Evolutionary conservation across 2,113 vertebrate genomes (phyloP).

Genomic region (Phrynosoma platyrhinos): DNA sequence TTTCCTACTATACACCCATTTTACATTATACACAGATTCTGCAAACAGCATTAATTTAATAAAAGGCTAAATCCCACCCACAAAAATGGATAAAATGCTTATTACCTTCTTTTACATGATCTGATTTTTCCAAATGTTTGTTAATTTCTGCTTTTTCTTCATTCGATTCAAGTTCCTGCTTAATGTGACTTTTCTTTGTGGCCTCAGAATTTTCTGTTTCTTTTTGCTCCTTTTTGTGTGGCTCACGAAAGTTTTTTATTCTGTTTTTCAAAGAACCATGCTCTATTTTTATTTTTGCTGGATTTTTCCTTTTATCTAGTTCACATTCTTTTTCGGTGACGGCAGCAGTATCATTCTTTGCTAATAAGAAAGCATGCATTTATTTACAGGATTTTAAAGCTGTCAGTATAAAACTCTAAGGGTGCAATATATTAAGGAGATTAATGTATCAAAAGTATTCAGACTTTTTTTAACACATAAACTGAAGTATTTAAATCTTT

Average conservation of each 20-base stretch:
- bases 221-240: conserved; percentile 66
- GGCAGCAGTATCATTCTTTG: conserved; percentile 65
- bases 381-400: conserved; percentile 1
- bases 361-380: conserved; percentile 56
- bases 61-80: background rate
- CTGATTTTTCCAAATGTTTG: conserved; percentile 37
- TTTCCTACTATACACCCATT: background rate
- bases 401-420: background rate
- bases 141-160: conserved; percentile 66
- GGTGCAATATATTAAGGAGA: background rate
- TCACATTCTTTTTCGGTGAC: conserved; percentile 72
- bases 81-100: background rate
- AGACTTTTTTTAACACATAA: background rate
- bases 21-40: too few relatives aligned
- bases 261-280: conserved; percentile 62
- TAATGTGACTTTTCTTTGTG: conserved; percentile 67
- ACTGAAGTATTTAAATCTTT: background rate
- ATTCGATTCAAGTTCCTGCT: conserved; percentile 50
- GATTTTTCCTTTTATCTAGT: conserved; percentile 79
- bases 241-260: conserved; percentile 64
- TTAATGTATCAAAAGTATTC: background rate
- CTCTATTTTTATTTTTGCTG: conserved; percentile 75
- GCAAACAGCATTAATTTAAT: background rate
- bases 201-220: conserved; percentile 66
- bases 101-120: conserved; percentile 67